Base-by-base conservation (phyloP, 2,113 vertebrate genomes). In the Muntiacus reevesi region DNA sequence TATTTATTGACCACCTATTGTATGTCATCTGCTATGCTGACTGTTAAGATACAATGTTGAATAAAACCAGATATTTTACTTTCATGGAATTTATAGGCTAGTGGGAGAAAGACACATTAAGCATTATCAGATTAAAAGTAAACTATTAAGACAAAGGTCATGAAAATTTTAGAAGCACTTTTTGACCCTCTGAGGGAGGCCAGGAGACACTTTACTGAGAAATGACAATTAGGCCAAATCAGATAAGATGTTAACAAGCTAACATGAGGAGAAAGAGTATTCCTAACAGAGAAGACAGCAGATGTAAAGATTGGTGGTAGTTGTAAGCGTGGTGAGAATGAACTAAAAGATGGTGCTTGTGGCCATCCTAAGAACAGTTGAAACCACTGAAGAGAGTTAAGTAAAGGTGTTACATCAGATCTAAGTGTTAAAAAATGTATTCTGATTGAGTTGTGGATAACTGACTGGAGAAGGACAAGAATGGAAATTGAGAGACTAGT, bases 61-160 rank as follows among this genome's bases (percentile, higher is more conserved):
- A 3, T 94, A 91, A 97, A 97, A 79, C 30, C 33, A 93, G 95
- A 87, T 60, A 71, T 10, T 95, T 95, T 30, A 78, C 59, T 12
- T 82, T 93, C 11, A 16, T 74, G 16, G 40, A 64, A n/a, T 94
- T 92, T 57, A 52, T 55, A 71, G 64, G 13, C 50, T 97, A n/a
- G 36, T 87, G 6, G 21, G 9, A 30, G 9, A 30, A 78, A 60
- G 30, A 93, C 17, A 67, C 5, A 50, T 57, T 88, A 86, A 91
- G 57, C 12, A 62, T 90, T 78, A 74, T 90, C n/a, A 45, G 19
- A 36, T 67, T 92, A 74, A 90, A 87, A 89, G 21, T 90, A 79
- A 94, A 95, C 67, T 43, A 21, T 81, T 87, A 92, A 93, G 87
- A 30, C 79, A 78, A 74, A 13, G 0, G 3, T 87, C 14, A 47